These are phyloP conservation scores for Axinella damicornis DNA, from an alignment of 37 sponge, comb jelly and placozoan genomes.

Conservation along the genomic window DNA sequence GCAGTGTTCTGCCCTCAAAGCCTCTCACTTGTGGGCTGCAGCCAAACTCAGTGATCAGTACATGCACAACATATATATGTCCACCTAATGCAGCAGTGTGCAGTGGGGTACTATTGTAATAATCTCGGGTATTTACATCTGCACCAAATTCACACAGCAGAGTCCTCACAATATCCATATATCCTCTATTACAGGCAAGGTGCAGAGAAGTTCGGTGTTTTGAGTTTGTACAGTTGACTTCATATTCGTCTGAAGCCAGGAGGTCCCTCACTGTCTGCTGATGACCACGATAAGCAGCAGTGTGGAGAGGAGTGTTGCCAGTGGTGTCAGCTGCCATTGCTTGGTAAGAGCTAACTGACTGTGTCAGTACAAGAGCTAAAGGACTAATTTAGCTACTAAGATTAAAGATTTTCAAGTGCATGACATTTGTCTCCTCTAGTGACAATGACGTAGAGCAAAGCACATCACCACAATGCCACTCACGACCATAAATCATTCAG, in stretches of 20 bases:
- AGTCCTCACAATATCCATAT: neutral
- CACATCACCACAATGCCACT: too few relatives aligned
- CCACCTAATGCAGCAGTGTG: neutral
- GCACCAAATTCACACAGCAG: neutral
- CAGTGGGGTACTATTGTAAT: slow-evolving; percentile 3
- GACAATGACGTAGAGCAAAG: too few relatives aligned
- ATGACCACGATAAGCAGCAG: neutral
- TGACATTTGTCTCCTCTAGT: too few relatives aligned
- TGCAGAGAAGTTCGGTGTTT: neutral
- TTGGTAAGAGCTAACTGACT: too few relatives aligned
- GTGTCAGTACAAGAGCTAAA: too few relatives aligned
- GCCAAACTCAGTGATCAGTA: too few relatives aligned
- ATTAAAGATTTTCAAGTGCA: too few relatives aligned
- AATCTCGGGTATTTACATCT: neutral
- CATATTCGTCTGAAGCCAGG: neutral
- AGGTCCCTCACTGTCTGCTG: neutral
- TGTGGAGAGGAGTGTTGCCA: slow-evolving; percentile 41
- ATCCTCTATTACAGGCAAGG: neutral
- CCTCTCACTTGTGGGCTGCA: too few relatives aligned
- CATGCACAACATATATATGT: slow-evolving; percentile 7
- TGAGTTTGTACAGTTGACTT: neutral
- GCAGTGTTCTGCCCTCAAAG: too few relatives aligned
- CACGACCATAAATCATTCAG: too few relatives aligned
- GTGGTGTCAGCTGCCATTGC: neutral
- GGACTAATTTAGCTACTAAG: too few relatives aligned